Evolutionary conservation across 2,113 vertebrate species (phyloP).

Genomic region (Halcyon senegalensis): DNA sequence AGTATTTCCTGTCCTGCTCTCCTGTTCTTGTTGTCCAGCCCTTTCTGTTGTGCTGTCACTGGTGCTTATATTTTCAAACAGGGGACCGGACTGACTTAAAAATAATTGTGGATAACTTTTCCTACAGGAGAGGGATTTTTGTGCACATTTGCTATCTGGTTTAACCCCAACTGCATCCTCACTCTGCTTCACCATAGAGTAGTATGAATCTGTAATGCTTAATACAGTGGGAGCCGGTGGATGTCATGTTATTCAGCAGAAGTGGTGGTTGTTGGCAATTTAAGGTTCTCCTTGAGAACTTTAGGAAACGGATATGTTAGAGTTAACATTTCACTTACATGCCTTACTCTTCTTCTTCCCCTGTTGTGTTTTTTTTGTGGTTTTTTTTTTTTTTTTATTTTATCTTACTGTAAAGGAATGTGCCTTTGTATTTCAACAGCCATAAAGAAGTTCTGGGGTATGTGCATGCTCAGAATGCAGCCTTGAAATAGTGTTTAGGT

Average conservation of each 20-base stretch:
- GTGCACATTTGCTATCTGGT: not conserved
- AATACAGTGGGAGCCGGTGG: not conserved
- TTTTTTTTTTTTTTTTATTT: not conserved
- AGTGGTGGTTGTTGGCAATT: not conserved
- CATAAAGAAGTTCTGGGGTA: not conserved
- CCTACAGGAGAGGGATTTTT: fast-evolving
- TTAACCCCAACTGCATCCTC: not conserved
- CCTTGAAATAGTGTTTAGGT: not conserved
- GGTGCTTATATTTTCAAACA: not conserved
- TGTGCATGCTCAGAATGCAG: not conserved
- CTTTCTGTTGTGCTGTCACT: not conserved
- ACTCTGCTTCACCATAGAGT: not conserved
- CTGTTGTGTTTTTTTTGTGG: too few relatives aligned
- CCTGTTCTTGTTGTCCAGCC: not conserved
- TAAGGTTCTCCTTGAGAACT: not conserved
- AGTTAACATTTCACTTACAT: not conserved
- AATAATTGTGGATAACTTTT: not conserved
- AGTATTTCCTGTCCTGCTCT: not conserved
- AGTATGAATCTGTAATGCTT: not conserved
- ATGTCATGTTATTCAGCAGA: fast-evolving
- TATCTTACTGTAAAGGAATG: fast-evolving
- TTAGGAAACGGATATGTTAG: not conserved
- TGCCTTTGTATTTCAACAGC: not conserved
- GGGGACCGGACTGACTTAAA: not conserved
- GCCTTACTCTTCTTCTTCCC: not conserved